Percentiles rank a stretch among this genome's conserved stretches.
These are phyloP conservation scores for Ypsolopha scabrella DNA, from an alignment of 2,888 invertebrate genomes.

Conservation along the genomic window DNA sequence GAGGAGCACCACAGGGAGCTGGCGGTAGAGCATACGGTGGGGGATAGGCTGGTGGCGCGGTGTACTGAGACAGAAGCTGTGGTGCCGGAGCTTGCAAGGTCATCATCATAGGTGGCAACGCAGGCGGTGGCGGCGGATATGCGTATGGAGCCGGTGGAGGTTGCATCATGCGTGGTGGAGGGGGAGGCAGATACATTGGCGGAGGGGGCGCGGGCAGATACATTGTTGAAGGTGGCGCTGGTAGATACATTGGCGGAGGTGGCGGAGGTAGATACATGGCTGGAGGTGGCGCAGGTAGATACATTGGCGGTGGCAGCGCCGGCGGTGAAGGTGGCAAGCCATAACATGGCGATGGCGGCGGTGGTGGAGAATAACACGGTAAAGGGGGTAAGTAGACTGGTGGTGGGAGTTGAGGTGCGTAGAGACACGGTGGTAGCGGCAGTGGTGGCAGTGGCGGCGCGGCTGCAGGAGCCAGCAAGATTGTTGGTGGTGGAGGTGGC, in stretches of 20 bases:
- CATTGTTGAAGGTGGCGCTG: conserved; percentile 7
- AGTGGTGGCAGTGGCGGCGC: conserved; percentile 23
- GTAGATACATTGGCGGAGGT: conserved; percentile 8
- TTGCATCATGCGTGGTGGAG: conserved; percentile 7
- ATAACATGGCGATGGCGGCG: background rate
- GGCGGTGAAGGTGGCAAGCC: conserved; percentile 4
- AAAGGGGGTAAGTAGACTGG: conserved; percentile 7
- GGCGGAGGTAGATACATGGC: conserved; percentile 15
- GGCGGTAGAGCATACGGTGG: conserved; percentile 23
- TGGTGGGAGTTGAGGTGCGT: conserved; percentile 10
- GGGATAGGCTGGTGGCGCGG: conserved; percentile 14
- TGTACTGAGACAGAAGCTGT: background rate
- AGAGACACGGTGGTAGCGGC: conserved; percentile 1
- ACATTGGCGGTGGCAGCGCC: conserved; percentile 11
- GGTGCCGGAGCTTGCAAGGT: no score
- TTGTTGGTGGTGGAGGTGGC: conserved; percentile 35
- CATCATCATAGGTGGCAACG: background rate
- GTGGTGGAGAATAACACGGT: conserved; percentile 8
- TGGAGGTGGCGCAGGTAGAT: conserved; percentile 13
- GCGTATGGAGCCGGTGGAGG: conserved; percentile 12
- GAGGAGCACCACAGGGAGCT: conserved; percentile 8
- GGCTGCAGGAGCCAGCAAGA: conserved; percentile 42
- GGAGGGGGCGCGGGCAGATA: conserved; percentile 16
- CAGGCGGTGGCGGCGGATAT: conserved; percentile 22
- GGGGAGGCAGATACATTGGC: conserved; percentile 7